phyloP scores from a whole-genome alignment of 2,888 invertebrate genomes.

The Bruchidius siliquastri region DNA sequence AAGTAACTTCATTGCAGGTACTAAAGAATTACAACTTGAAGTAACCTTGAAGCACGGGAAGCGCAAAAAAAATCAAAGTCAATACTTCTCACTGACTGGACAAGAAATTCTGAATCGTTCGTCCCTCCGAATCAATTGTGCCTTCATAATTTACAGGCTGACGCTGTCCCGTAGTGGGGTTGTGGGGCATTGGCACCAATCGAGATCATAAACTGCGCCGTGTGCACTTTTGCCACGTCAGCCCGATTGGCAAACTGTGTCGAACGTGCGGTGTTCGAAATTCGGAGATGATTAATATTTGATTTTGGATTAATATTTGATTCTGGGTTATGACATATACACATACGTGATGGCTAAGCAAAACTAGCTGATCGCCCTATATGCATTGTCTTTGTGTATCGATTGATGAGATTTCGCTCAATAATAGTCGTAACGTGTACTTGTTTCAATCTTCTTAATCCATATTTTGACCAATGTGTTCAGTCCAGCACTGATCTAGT shows the following conservation, averaged over 20 bases:
- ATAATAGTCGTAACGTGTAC: no score
- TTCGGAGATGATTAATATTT: neutral
- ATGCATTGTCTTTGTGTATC: no score
- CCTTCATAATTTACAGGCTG: neutral
- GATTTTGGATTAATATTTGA: neutral
- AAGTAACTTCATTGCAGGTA: no score
- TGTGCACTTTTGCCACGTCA: neutral
- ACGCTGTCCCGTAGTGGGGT: neutral
- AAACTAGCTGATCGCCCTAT: no score
- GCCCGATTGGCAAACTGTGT: neutral
- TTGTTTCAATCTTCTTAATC: no score
- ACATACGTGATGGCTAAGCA: neutral
- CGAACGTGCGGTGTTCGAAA: neutral
- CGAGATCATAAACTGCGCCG: neutral
- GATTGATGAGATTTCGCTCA: no score
- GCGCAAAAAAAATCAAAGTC: no score
- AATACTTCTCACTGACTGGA: no score
- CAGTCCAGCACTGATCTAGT: no score
- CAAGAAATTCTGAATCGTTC: neutral
- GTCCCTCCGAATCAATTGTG: neutral
- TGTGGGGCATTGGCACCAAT: neutral
- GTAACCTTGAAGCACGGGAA: no score
- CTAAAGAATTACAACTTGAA: no score
- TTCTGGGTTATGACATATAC: neutral
- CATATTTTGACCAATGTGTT: no score